phyloP scores from a whole-genome alignment of 92 coral and sea anemone genomes.

The Ricordea florida region DNA sequence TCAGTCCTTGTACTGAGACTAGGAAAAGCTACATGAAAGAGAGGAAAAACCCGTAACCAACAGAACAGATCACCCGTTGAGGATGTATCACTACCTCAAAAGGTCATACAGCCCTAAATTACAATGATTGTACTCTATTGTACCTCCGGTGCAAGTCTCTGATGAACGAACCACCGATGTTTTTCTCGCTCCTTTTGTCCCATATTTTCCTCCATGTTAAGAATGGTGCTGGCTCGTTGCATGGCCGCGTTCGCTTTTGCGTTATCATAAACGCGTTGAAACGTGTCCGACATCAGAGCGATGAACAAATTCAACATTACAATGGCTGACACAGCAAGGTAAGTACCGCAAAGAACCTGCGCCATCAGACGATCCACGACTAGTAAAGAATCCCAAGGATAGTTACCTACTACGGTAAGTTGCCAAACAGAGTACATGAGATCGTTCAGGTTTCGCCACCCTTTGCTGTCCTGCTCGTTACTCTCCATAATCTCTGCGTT shows the following conservation, averaged over 20 bases:
- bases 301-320: slow-evolving; percentile 91
- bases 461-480: slow-evolving; percentile 57
- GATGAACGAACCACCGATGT: slow-evolving; percentile 61
- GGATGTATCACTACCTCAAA: too few relatives aligned
- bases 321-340: slow-evolving; percentile 92
- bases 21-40: too few relatives aligned
- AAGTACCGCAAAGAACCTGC: slow-evolving; percentile 91
- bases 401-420: slow-evolving; percentile 92
- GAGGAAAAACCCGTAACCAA: background rate
- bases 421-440: slow-evolving; percentile 98
- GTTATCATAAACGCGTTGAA: slow-evolving; percentile 98
- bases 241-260: slow-evolving; percentile 97
- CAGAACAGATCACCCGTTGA: too few relatives aligned
- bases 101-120: too few relatives aligned
- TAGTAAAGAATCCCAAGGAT: slow-evolving; percentile 91
- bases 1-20: too few relatives aligned
- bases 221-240: slow-evolving; percentile 93
- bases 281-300: slow-evolving; percentile 99
- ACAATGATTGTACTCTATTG: background rate
- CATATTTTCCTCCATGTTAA: slow-evolving; percentile 86
- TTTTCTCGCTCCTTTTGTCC: slow-evolving; percentile 61
- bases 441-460: slow-evolving; percentile 83
- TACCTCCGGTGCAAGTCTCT: slow-evolving; percentile 89
- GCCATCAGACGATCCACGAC: slow-evolving; percentile 94
- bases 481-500: slow-evolving; percentile 74